Evolutionary conservation across 2,113 vertebrate species (phyloP), one percentile per base, ranked within the genome.

Genomic region (Lamprotornis superbus): DNA sequence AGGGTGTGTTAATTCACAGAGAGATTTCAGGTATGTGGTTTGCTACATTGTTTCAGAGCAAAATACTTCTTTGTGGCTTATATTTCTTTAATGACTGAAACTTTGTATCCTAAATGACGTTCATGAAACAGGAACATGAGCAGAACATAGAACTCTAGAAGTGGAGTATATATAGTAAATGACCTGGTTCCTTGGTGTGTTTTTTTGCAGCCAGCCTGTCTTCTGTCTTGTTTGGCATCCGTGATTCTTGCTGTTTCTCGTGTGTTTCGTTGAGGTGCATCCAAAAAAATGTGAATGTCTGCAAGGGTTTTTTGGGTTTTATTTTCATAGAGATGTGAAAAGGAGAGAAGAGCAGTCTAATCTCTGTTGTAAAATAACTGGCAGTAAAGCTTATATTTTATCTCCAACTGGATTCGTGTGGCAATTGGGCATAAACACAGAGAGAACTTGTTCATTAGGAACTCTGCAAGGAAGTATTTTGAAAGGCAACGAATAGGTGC

Each of bases 381-480:
- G 31, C 93, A 95, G 67, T 74, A 60, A 69, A 74, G 27, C 70
- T 85, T 83, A 23, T 4, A 2, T 85, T 88, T 95, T 11, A 6
- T 80, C 56, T 91, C 84, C 84, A 91, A 55, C 39, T 59, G 63
- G 42, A 85, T 93, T 93, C 1, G 0, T 65, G 57, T 83, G 59
- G 77, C 77, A 79, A 57, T 69, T 82, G 74, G 56, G 68, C 63
- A 63, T 85, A 85, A 95, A 93, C 53, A 68, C 11, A 59, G 83
- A 83, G 70, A 79, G 63, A 95, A 83, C 47, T 77, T 69, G 59
- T 93, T 94, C 91, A 76, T 91, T 89, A 94, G 67, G 89, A 93
- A 5, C 82, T 87, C 78, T 86, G 65, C 82, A 88, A 95, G 78
- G 55, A 87, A 85, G 87, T 87, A 91, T 93, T 97, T 96, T 83